Evolutionary conservation across 2,888 invertebrate genomes (phyloP), one percentile per base, ranked within the genome.

Genomic region (Listrodromus nycthemerus): DNA sequence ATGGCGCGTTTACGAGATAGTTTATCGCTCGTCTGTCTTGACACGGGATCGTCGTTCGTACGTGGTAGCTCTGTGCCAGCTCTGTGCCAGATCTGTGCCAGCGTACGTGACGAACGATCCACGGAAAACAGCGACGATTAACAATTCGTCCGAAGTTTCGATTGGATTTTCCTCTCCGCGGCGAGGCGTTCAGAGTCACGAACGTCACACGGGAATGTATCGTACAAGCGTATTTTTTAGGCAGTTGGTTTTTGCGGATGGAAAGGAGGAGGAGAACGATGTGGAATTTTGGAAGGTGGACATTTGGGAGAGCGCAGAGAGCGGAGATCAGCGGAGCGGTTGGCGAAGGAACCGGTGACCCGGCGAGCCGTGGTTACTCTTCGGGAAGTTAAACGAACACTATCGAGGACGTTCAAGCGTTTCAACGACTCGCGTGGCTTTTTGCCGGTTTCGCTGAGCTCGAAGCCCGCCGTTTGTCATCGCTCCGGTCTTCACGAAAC

Each of bases 91-190:
- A n/a, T 16, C 27, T 27, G 41, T 45, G 33, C 30, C 63, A 16
- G 71, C 50, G 69, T 67, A 79, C 70, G 79, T 82, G 82, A 84
- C 79, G 78, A 63, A 84, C 79, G 81, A 65, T 70, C 66, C 50
- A 69, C 65, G 30, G 81, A 82, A 82, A 84, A 84, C 81, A 61
- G 24, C 58, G 66, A 58, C 52, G 84, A 81, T 78, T 81, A 82
- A 84, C 75, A 84, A 84, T 84, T 84, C 70, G 66, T 78, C 61
- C 77, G 70, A 65, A 65, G 78, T 71, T 65, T 75, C 81, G 66
- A 81, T 81, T 82, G 80, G 65, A 37, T 74, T 79, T 84, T 82
- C 79, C 79, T n/a, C 69, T 77, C 73, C 69, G 73, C 76, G 55
- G 16, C 10, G 27, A 61, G 5, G 27, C 58, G 8, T 16, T n/a